Evolutionary conservation across 2,888 invertebrate species (phyloP), one percentile per base, ranked within the genome.

Genomic region (Eupithecia tripunctaria): DNA sequence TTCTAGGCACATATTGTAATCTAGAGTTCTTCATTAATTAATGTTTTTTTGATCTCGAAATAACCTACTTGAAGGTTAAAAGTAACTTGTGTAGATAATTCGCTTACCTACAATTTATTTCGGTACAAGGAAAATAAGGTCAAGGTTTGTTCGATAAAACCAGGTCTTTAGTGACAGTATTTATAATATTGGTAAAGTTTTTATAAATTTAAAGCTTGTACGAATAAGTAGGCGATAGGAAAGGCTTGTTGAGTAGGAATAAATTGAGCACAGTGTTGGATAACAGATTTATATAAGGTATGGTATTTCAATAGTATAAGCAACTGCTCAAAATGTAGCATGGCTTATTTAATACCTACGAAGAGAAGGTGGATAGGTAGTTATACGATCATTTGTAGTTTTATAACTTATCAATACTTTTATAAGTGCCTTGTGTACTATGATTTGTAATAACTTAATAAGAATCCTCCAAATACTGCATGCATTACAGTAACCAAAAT

Each of bases 311-410:
- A 64, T 36, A 67, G 21, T 43, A n/a, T 56, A 69, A 60, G 6
- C 51, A 74, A 69, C 41, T 74, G 71, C 71, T 74, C 74, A 74
- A 71, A 51, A 21, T 67, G 63, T 69, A 71, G 43, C 74, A 60
- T 64, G 66, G 8, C n/a, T 10, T 10, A 36, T 12, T 25, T 21
- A 25, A 25, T 56, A 56, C 56, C 12, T 14, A 56, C 56, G 3
- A 56, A 51, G 3, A 21, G 8, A 25, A 4, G 12, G 4, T 14
- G 25, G 25, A 5, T 51, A n/a, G n/a, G n/a, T n/a, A n/a, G n/a
- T n/a, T n/a, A n/a, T n/a, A n/a, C n/a, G n/a, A 51, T 21, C 10
- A 21, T 51, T n/a, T 47, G 47, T 51, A 51, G 21, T 10, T 21
- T 51, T 21, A 10, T 21, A 51, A 56, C 14, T 56, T 0, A 56